Conservation (phyloP, 2,113 vertebrate species). For the Cyanoderma ruficeps region DNA sequence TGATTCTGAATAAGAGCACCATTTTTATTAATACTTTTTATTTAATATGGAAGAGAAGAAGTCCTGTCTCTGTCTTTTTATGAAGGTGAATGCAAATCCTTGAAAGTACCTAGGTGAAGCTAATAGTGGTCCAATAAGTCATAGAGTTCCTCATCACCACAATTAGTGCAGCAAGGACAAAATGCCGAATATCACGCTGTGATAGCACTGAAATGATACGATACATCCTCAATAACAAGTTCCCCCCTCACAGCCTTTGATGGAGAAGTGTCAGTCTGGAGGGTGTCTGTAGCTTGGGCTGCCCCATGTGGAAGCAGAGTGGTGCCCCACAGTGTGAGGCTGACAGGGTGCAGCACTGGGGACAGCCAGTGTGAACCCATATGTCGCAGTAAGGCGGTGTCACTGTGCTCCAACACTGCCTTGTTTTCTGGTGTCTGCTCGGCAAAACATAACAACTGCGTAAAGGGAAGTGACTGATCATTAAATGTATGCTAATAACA, state of each 20-base stretch:
- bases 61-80: not conserved
- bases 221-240: rapidly evolving
- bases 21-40: not conserved
- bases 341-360: not conserved
- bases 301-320: not conserved
- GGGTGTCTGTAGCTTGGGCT: not conserved
- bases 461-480: not conserved
- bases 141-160: not conserved
- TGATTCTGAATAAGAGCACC: not conserved
- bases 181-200: not conserved
- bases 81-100: not conserved
- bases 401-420: not conserved
- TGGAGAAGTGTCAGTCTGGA: not conserved
- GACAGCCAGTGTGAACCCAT: not conserved
- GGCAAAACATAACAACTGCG: not conserved
- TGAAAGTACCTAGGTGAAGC: not conserved
- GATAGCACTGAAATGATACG: not conserved
- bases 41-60: not conserved
- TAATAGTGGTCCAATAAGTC: not conserved
- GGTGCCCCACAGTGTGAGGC: not conserved
- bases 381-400: rapidly evolving
- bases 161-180: not conserved
- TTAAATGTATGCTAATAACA: not conserved
- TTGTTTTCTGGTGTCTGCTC: not conserved
- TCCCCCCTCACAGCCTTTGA: rapidly evolving